These are phyloP conservation scores for Pluvianellus socialis DNA, from an alignment of 2,113 vertebrate species.

Conservation along the genomic window DNA sequence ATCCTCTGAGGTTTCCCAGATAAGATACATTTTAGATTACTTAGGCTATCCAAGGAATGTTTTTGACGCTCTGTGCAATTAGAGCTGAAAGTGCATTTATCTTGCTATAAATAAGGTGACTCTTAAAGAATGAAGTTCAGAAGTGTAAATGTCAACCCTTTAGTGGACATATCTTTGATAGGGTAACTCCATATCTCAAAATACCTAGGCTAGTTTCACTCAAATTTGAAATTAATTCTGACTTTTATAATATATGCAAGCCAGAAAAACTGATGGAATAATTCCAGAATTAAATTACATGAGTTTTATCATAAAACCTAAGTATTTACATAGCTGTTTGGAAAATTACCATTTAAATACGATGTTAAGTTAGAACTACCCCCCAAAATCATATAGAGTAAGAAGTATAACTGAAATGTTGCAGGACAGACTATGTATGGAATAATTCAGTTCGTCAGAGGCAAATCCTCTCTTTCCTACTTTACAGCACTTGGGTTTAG, in stretches of 20 bases:
- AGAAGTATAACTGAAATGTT: background rate
- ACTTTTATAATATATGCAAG: background rate
- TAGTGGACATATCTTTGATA: background rate
- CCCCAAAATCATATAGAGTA: background rate
- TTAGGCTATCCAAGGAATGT: background rate
- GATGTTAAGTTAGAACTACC: background rate
- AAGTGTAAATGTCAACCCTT: constrained; percentile 37
- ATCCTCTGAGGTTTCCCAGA: constrained; percentile 8
- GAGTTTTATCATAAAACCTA: background rate
- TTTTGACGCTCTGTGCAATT: background rate
- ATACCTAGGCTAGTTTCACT: background rate
- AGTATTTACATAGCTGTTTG: background rate
- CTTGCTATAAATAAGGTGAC: constrained; percentile 42
- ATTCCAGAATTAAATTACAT: background rate
- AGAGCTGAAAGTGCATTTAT: constrained; percentile 40
- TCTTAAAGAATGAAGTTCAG: constrained; percentile 47
- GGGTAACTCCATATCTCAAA: background rate
- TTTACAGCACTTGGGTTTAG: background rate
- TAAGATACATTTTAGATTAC: background rate
- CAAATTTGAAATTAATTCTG: background rate
- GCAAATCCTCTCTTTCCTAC: background rate
- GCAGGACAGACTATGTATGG: background rate
- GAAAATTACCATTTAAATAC: background rate
- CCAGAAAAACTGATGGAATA: background rate
- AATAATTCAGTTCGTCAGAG: background rate